Base-by-base conservation (phyloP, 92 coral and sea anemone species). In the Paragorgia papillata region DNA sequence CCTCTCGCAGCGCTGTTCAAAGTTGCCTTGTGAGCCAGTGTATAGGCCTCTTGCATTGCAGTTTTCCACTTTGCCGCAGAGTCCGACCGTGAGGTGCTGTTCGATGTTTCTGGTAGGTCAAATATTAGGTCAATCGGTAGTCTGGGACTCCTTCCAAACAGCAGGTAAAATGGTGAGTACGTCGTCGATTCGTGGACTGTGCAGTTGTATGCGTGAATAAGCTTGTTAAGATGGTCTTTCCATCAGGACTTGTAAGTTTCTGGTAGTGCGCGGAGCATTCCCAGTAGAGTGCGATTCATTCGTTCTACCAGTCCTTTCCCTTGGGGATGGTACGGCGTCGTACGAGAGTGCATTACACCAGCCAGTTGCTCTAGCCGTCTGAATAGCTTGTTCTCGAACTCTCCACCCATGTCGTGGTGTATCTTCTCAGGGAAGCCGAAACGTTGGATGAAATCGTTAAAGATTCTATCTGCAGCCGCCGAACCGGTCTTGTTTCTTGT, bases 1-100 rank as follows among this genome's bases (percentile, higher is more conserved):
- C 83, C 69, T 20, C 37, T 37, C 70, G 61, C 84, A 18, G 80
- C 84, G 58, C 32, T 57, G 53, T 58, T 78, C 48, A 46, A 28
- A 21, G 62, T 57, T 18, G 76, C 75, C 21, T 81, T 61, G 37
- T 57, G 57, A 12, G 82, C 79, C 7, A 57, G 57, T 59, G 15
- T 15, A 31, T 57, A 75, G 7, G 69, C 57, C 54, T 75, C 34
- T 39, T 31, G 32, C 80, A 57, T 75, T 2, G 37, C 68, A 8
- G 40, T 33, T 25, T 62, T 62, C 68, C 68, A 62, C 68, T 62
- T 62, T 29, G 68, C 26, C 21, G 20, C 68, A 33, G 26, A 56
- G 31, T 50, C 49, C 22, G 68, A 25, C 15, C 34, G 31, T 14
- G 80, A 56, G 8, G 21, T 34, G 20, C 26, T 56, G 14, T 55